These are phyloP conservation scores for Saxidomus purpurata DNA, from an alignment of 1,140 invertebrate genomes.

Conservation along the genomic window DNA sequence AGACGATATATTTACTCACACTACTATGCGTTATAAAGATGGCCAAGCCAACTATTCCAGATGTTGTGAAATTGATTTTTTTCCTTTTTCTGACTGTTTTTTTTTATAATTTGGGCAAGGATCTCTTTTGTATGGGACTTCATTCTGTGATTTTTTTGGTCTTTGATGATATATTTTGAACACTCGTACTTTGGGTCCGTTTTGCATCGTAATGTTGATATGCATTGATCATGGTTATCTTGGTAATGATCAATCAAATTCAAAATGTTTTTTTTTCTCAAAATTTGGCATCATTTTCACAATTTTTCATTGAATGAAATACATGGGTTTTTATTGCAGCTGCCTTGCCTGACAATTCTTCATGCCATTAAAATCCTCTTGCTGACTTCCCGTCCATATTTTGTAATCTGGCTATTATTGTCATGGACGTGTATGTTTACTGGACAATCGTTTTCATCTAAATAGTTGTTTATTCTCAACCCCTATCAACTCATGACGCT, in stretches of 20 bases:
- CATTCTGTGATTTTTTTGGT: not conserved
- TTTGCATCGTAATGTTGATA: not conserved
- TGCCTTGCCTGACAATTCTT: conserved; percentile 17
- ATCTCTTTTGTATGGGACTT: conserved; percentile 15
- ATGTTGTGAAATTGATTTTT: not conserved
- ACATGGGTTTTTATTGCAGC: conserved; percentile 13
- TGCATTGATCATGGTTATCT: not conserved
- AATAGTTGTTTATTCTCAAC: not conserved
- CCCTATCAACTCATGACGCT: not conserved
- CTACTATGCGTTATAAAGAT: not conserved
- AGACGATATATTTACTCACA: not conserved
- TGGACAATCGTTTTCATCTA: not conserved
- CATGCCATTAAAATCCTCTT: not conserved
- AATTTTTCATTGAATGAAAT: conserved; percentile 21
- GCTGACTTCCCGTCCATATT: not conserved
- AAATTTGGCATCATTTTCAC: not conserved
- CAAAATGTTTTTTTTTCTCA: not conserved
- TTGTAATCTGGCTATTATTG: conserved; percentile 16
- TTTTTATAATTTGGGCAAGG: not conserved
- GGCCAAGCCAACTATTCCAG: conserved; percentile 9
- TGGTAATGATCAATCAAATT: not conserved
- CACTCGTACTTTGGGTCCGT: conserved; percentile 16
- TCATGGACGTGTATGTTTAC: not conserved
- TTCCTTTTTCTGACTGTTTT: conserved; percentile 1
- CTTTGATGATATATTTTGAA: conserved; percentile 17